Evolutionary conservation across 2,113 vertebrate species (phyloP), one percentile per base, ranked within the genome.

Genomic region (Todiramphus chloris): DNA sequence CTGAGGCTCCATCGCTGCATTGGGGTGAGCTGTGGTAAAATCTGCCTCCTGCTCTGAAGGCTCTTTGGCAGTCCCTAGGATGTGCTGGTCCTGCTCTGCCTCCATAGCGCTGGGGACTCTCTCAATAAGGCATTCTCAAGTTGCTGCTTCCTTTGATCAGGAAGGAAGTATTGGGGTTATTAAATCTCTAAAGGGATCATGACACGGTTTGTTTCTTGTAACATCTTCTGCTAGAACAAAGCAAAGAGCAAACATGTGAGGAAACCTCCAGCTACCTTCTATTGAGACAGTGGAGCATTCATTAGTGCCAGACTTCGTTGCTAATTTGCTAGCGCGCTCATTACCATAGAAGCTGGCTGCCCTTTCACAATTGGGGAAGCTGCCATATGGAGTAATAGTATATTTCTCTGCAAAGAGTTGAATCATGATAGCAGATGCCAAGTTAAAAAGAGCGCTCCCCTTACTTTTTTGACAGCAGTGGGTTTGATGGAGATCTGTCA

Each of bases 361-460:
- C 96, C 92, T 93, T 97, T 96, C 68, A 94, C 95, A 95, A 96
- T 84, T 83, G 63, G 96, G 87, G 82, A 95, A 97, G 81, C 96
- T 96, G 95, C 75, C 94, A 95, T 96, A 95, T 96, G 94, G 96
- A 96, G 94, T 96, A 96, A 94, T 88, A 97, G 91, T 97, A 93
- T 96, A 95, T 94, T 94, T 96, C 92, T 93, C 93, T 94, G 96
- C 94, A 94, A 91, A 95, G 85, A 95, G 87, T 95, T 97, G 97
- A 98, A 95, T 97, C 97, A 97, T 6, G 74, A 31, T 89, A 74
- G 86, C 67, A 96, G 97, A 97, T 95, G 97, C 97, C 97, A 94
- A 92, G 93, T 94, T 92, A 97, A 96, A 97, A 97, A 94, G 89
- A 97, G 93, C 97, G 79, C 94, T 94, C 93, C 86, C 82, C 76